Evolutionary conservation across 2,113 vertebrate species (phyloP), one percentile per base, ranked within the genome.

Genomic region (Drymodes brunneopygia): DNA sequence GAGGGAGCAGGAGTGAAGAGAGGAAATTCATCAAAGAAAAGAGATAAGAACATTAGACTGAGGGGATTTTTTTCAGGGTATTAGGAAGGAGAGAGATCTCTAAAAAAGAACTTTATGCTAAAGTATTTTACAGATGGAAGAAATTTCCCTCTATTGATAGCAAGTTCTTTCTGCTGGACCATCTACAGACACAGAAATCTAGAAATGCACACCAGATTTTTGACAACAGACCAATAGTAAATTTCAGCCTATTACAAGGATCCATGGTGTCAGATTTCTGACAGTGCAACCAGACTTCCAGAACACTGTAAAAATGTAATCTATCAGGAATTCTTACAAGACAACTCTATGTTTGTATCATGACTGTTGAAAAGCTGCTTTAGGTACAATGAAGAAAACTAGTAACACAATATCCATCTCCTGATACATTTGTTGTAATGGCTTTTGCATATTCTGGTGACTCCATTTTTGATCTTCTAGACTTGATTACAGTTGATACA

Each of bases 1-100:
- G 95, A 96, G 69, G 84, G 83, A 96, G 71, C 60, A 93, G 56
- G 45, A 95, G 45, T 28, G 27, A 88, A 91, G 54, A 87, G 70
- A 94, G 35, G 88, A 94, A 95, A 92, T 78, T 96, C 73, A 93
- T 95, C 88, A 96, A 91, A 94, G 85, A 95, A 95, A 88, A 94
- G 57, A 18, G 22, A 42, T 96, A 93, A 94, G 92, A 96, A 94
- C 64, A 89, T 95, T 92, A 93, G 70, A 93, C 86, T 83, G 75
- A 74, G 20, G 53, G 35, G 86, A 95, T 96, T 96, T 96, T 92
- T 94, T 95, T 93, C 83, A 94, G 73, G 18, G 81, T 54, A 92
- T 94, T 95, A 95, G 64, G 64, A 86, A 93, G 29, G 53, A 96
- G 53, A 84, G 96, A 95, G 81, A 92, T 38, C 45, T 50, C 79